These are phyloP conservation scores for Corbicula japonica DNA, from an alignment of 2,888 invertebrate species.

Conservation along the genomic window DNA sequence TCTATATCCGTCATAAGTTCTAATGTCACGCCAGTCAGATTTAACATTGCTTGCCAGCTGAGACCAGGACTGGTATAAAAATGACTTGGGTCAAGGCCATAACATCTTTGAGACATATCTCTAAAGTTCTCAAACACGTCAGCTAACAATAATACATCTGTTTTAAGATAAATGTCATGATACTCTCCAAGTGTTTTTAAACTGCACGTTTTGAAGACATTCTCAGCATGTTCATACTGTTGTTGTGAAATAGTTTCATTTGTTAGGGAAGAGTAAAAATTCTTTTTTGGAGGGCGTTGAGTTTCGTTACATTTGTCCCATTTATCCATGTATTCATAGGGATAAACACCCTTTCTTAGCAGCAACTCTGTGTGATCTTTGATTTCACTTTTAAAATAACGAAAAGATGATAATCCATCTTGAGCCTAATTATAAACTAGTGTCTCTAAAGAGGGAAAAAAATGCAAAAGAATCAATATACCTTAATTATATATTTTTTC, in stretches of 20 bases:
- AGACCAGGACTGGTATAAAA: too few species aligned
- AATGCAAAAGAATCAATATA: slow-evolving; percentile 49
- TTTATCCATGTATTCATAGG: slow-evolving; percentile 55
- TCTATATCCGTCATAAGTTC: too few species aligned
- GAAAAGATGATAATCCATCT: slow-evolving; percentile 23
- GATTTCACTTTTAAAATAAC: slow-evolving; percentile 42
- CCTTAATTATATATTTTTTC: slow-evolving; percentile 46
- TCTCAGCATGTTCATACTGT: slow-evolving; percentile 46
- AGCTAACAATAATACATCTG: slow-evolving; percentile 56
- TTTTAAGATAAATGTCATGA: slow-evolving; percentile 50
- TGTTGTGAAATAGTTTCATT: slow-evolving; percentile 32
- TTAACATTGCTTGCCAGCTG: too few species aligned
- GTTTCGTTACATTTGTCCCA: slow-evolving; percentile 48
- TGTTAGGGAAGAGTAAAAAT: slow-evolving; percentile 43
- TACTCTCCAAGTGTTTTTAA: slow-evolving; percentile 49
- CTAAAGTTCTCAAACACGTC: slow-evolving; percentile 50
- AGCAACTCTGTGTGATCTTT: slow-evolving; percentile 28
- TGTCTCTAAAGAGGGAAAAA: slow-evolving; percentile 29
- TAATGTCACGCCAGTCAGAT: too few species aligned
- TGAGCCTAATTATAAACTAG: slow-evolving; percentile 28
- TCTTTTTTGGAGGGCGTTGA: slow-evolving; percentile 30
- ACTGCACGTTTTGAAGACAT: slow-evolving; percentile 27
- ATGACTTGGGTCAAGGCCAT: slow-evolving; percentile 79
- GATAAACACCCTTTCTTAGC: slow-evolving; percentile 57
- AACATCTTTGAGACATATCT: slow-evolving; percentile 47